Percentiles rank a stretch among this genome's conserved stretches.
These are phyloP conservation scores for Drosophila nigricruria DNA, from an alignment of 2,888 invertebrate genomes.

Conservation along the genomic window DNA sequence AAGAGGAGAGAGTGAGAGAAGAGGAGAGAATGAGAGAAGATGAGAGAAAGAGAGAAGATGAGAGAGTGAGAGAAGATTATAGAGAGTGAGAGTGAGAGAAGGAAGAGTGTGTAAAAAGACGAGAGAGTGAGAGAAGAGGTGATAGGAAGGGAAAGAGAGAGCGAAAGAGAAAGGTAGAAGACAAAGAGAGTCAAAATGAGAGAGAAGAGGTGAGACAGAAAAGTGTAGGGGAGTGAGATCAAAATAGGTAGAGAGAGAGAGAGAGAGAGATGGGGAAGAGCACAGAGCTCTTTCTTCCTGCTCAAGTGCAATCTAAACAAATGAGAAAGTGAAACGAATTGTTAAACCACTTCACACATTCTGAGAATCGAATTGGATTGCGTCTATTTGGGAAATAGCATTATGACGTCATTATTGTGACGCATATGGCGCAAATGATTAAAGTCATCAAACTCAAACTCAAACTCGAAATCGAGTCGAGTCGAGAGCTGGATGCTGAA, in stretches of 20 bases:
- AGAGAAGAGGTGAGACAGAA: not conserved
- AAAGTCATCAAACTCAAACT: slow-evolving; percentile 52
- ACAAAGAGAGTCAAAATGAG: not conserved
- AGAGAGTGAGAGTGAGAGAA: not conserved
- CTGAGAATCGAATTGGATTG: not conserved
- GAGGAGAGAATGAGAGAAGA: not conserved
- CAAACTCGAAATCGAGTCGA: not conserved
- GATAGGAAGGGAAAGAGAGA: not conserved
- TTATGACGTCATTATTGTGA: slow-evolving; percentile 65
- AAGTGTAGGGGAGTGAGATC: not conserved
- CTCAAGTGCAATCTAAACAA: not conserved
- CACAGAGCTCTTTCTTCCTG: not conserved
- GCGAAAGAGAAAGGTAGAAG: not conserved
- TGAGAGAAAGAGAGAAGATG: not conserved
- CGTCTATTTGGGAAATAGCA: not conserved
- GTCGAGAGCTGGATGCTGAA: slow-evolving; percentile 6
- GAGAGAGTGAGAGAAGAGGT: not conserved
- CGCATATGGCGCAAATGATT: slow-evolving; percentile 71
- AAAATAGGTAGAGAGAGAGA: not conserved
- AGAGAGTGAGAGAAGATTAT: not conserved
- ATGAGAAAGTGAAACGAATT: not conserved
- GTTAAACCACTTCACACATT: not conserved
- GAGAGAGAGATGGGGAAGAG: not conserved
- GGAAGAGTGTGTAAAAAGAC: no score
- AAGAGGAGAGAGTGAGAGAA: not conserved